These are phyloP conservation scores for Ceratothoa steindachneri DNA, from an alignment of 2,888 invertebrate genomes.

Conservation along the genomic window DNA sequence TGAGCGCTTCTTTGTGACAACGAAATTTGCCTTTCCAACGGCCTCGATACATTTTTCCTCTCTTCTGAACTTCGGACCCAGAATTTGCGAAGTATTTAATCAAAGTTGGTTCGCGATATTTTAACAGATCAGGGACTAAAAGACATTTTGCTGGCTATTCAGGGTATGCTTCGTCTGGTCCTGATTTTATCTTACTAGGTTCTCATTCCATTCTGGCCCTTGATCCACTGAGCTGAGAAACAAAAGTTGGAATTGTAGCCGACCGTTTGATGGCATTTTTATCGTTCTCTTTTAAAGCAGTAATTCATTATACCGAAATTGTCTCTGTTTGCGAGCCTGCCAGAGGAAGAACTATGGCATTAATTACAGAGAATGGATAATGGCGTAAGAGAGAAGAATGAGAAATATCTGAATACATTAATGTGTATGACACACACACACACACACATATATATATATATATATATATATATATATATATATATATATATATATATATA, in stretches of 20 bases:
- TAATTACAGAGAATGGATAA: too few relatives aligned
- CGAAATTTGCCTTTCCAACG: slow-evolving; percentile 19
- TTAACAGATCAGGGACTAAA: neutral
- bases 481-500: neutral
- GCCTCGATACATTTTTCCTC: slow-evolving; percentile 32
- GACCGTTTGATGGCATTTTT: neutral
- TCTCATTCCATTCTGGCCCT: too few relatives aligned
- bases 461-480: too few relatives aligned
- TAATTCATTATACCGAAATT: too few relatives aligned
- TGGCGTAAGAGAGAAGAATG: too few relatives aligned
- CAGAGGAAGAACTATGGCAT: too few relatives aligned
- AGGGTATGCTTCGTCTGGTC: too few relatives aligned
- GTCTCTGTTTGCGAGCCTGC: too few relatives aligned
- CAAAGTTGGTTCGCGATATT: slow-evolving; percentile 26
- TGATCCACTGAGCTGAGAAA: too few relatives aligned
- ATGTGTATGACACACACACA: neutral
- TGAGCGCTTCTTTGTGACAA: neutral
- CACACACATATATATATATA: neutral
- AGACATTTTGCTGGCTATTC: too few relatives aligned
- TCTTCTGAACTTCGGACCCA: slow-evolving; percentile 31
- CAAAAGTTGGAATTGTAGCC: neutral
- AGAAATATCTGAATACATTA: too few relatives aligned
- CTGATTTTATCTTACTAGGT: too few relatives aligned
- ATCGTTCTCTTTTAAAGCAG: neutral
- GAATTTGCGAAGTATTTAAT: slow-evolving; percentile 39